phyloP scores from a whole-genome alignment of 2,797 vertebrate species.

The Myotis vivesi region DNA sequence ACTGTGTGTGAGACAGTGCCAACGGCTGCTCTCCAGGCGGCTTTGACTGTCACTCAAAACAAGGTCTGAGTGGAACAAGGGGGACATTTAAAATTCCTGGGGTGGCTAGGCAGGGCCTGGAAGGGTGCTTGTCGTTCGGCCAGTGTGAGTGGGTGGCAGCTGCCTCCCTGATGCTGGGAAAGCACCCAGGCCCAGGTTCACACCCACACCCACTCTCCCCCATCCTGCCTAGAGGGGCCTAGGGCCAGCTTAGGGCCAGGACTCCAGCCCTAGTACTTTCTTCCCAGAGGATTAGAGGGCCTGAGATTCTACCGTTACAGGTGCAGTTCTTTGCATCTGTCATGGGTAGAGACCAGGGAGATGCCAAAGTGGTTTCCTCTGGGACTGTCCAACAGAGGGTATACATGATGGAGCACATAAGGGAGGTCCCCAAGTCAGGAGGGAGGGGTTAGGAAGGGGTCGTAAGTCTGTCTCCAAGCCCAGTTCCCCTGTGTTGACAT shows the following conservation, averaged over 20 bases:
- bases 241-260: too few species aligned
- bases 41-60: conserved; percentile 35
- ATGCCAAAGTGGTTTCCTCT: background rate
- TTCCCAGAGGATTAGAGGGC: background rate
- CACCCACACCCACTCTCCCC: background rate
- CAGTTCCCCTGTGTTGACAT: background rate
- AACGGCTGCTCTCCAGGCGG: conserved; percentile 53
- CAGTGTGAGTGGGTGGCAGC: background rate
- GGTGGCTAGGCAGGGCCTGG: background rate
- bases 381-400: too few species aligned
- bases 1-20: conserved; percentile 25
- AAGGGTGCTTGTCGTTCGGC: background rate
- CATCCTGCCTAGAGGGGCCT: background rate
- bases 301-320: background rate
- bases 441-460: background rate
- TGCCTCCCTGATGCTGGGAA: background rate
- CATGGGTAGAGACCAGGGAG: background rate
- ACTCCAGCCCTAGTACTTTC: background rate
- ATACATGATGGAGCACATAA: rapidly evolving
- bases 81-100: conserved; percentile 14
- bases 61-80: conserved; percentile 23
- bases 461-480: background rate
- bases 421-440: background rate
- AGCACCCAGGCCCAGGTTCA: background rate
- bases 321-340: background rate